Conservation (phyloP, 1,140 invertebrate species). For the Helicoverpa armigera region DNA sequence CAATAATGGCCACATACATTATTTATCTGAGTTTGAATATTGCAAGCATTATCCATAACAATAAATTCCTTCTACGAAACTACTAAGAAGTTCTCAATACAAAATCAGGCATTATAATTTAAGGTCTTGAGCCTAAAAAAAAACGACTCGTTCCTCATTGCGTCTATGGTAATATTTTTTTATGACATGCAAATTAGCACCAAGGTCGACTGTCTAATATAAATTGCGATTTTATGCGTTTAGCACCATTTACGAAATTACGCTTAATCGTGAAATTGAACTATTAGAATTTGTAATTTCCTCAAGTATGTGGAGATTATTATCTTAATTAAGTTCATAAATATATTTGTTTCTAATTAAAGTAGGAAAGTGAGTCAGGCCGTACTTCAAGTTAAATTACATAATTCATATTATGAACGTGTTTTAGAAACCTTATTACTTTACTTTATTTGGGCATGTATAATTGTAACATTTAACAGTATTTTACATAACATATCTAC, state of each 20-base stretch:
- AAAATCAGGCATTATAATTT: too few relatives aligned
- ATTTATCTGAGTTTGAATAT: constrained; percentile 11
- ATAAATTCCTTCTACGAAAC: not conserved
- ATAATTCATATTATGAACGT: too few relatives aligned
- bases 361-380: not conserved
- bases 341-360: not conserved
- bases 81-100: too few relatives aligned
- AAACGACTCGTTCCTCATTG: not conserved
- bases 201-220: constrained; percentile 25
- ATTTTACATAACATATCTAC: not conserved
- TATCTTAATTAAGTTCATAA: not conserved
- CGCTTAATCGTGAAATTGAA: constrained; percentile 21
- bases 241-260: constrained; percentile 23
- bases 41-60: constrained; percentile 9
- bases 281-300: constrained; percentile 18
- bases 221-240: constrained; percentile 27
- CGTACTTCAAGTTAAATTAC: not conserved
- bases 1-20: constrained; percentile 33
- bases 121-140: not conserved
- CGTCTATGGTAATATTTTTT: not conserved
- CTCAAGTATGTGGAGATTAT: constrained; percentile 8
- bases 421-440: too few relatives aligned
- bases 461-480: too few relatives aligned
- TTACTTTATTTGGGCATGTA: too few relatives aligned
- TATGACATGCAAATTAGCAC: not conserved